Evolutionary conservation across 2,797 vertebrate genomes (phyloP).

Genomic region (Linurgus olivaceus): DNA sequence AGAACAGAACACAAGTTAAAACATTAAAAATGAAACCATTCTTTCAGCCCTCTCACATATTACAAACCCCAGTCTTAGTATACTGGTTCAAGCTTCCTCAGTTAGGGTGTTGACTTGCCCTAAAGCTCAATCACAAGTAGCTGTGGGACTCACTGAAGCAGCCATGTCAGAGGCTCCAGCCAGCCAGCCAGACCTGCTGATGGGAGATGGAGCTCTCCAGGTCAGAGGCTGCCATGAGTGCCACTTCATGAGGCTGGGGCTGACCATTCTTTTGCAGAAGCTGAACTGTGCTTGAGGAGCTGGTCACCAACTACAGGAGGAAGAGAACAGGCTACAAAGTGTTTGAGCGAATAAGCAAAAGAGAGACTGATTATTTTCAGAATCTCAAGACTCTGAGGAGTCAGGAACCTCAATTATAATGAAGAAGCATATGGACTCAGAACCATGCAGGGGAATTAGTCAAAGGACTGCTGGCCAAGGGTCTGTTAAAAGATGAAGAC

Average conservation of each 20-base stretch:
- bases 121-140: neutral
- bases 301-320: neutral
- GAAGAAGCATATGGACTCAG: neutral
- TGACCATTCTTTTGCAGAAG: neutral
- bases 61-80: neutral
- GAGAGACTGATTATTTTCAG: neutral
- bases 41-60: neutral
- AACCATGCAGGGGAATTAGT: neutral
- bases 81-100: neutral
- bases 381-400: neutral
- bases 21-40: constrained; percentile 14
- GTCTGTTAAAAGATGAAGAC: neutral
- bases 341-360: neutral
- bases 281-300: neutral
- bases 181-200: neutral
- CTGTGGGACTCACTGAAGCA: neutral
- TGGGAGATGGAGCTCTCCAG: neutral
- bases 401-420: neutral
- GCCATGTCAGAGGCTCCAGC: neutral
- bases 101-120: neutral
- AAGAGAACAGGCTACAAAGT: neutral
- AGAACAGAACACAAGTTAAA: constrained; percentile 56
- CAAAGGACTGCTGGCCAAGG: neutral
- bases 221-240: neutral
- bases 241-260: neutral